A percentile compares a stretch with the other conserved stretches of the same genome.
These are phyloP conservation scores for Trichopoda pennipes DNA, from an alignment of 2,888 invertebrate species.

Conservation along the genomic window DNA sequence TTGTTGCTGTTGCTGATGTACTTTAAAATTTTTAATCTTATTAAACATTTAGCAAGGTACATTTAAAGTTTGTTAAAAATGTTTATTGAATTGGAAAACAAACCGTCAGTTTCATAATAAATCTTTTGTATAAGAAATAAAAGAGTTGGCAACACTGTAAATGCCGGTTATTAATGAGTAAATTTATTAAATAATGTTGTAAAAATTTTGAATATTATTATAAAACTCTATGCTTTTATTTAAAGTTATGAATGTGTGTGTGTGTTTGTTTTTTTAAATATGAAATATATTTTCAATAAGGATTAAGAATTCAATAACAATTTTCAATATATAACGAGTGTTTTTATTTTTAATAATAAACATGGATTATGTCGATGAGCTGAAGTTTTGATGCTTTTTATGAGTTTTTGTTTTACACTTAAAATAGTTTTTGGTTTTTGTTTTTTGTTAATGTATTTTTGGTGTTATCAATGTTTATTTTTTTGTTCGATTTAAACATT, in stretches of 20 bases:
- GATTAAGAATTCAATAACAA: constrained; percentile 59
- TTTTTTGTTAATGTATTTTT: constrained; percentile 36
- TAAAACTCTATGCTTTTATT: not conserved
- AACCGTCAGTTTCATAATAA: constrained; percentile 6
- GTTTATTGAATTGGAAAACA: constrained; percentile 31
- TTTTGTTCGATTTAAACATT: not conserved
- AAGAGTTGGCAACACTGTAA: constrained; percentile 51
- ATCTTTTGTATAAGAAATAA: constrained; percentile 20
- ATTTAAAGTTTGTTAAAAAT: constrained; percentile 31
- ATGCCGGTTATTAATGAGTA: constrained; percentile 19
- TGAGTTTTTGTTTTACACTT: constrained; percentile 49
- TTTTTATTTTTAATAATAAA: constrained; percentile 25
- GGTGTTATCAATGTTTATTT: constrained; percentile 47
- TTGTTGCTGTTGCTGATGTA: not conserved
- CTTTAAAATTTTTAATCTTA: constrained; percentile 4
- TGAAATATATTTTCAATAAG: constrained; percentile 19
- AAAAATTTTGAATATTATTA: not conserved
- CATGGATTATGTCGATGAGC: constrained; percentile 26
- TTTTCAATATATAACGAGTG: constrained; percentile 50
- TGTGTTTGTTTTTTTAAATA: constrained; percentile 5
- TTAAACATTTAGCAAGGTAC: constrained; percentile 49
- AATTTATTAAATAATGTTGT: not conserved
- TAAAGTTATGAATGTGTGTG: constrained; percentile 4
- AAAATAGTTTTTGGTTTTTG: constrained; percentile 31
- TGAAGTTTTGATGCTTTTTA: constrained; percentile 34